Base-by-base conservation (phyloP, 1,140 invertebrate species). In the Delia radicum region DNA sequence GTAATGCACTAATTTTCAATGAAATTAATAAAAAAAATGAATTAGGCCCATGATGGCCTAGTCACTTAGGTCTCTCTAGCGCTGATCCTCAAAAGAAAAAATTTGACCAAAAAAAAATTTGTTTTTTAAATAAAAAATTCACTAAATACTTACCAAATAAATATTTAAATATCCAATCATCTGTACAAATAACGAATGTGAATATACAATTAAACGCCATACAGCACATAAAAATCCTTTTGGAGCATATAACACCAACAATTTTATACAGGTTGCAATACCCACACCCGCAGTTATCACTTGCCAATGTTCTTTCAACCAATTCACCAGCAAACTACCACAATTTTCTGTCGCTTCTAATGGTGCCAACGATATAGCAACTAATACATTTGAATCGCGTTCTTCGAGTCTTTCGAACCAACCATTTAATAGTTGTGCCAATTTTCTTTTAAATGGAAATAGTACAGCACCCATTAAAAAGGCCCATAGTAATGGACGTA, bases 401-500 rank as follows among this genome's bases (percentile, higher is more conserved):
- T 84, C 81, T 78, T 92, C 89, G 0, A 91, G 81, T 3, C 86
- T 83, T 37, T 87, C 82, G 76, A 93, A 90, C 94, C 94, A 96
- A 33, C 87, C 88, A 75, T 91, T 88, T 10, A 94, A 87, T 72
- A 87, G 85, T 18, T 88, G 89, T 12, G 92, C 90, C 29, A 96
- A 80, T 1, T 89, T 90, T 13, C 90, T 87, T 81, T 97, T 97
- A 77, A 96, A 92, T 0, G 95, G 95, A 86, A 96, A 94, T 21
- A 97, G 87, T 27, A 95, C 94, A 2, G 94, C 94, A 21, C 95
- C 95, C 67, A 96, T 95, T 15, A 99, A 86, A 63, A 98, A 87
- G 4, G 97, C 96, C 97, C 97, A 99, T 75, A 98, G 90, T 33
- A 99, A 83, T 0, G 97, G 95, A 80, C 95, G 93, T 18, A 98